phyloP scores from a whole-genome alignment of 2,888 invertebrate species.

The Drosophila birchii region DNA sequence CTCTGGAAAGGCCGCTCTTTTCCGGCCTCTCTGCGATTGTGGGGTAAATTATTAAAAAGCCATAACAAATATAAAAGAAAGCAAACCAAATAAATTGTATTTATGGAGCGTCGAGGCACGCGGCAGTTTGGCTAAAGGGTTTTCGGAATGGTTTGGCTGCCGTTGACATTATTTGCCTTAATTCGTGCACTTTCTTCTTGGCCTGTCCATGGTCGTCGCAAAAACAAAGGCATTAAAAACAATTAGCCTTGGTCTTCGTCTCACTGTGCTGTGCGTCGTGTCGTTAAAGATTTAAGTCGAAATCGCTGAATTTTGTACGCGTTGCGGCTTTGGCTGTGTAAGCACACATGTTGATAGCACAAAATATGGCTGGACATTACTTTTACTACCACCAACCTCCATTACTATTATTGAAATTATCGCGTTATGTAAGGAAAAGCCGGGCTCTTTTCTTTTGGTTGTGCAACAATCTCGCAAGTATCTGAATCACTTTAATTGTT shows the following conservation, averaged over 20 bases:
- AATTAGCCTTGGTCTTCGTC: constrained; percentile 61
- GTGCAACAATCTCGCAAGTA: constrained; percentile 59
- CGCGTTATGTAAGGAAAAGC: constrained; percentile 56
- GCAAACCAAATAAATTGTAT: constrained; percentile 73
- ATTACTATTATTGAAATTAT: constrained; percentile 49
- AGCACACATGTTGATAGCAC: constrained; percentile 43
- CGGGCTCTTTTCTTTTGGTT: constrained; percentile 48
- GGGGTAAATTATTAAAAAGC: constrained; percentile 71
- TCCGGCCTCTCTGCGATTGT: constrained; percentile 24
- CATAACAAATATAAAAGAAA: constrained; percentile 67
- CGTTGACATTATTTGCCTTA: constrained; percentile 66
- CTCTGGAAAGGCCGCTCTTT: constrained; percentile 29
- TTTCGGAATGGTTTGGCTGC: constrained; percentile 30
- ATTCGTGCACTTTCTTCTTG: constrained; percentile 72
- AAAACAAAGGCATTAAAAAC: constrained; percentile 57
- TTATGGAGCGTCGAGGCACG: constrained; percentile 72
- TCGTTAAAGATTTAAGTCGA: constrained; percentile 63
- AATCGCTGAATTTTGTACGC: constrained; percentile 56
- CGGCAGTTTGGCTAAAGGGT: constrained; percentile 65
- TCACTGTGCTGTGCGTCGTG: constrained; percentile 31
- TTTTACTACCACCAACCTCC: constrained; percentile 46
- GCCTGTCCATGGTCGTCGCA: constrained; percentile 36
- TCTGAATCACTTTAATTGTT: constrained; percentile 64
- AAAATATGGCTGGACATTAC: constrained; percentile 57
- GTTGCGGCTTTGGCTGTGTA: constrained; percentile 62